These are phyloP conservation scores for Tolypeutes matacus DNA, from an alignment of 2,797 vertebrate species.

Conservation along the genomic window DNA sequence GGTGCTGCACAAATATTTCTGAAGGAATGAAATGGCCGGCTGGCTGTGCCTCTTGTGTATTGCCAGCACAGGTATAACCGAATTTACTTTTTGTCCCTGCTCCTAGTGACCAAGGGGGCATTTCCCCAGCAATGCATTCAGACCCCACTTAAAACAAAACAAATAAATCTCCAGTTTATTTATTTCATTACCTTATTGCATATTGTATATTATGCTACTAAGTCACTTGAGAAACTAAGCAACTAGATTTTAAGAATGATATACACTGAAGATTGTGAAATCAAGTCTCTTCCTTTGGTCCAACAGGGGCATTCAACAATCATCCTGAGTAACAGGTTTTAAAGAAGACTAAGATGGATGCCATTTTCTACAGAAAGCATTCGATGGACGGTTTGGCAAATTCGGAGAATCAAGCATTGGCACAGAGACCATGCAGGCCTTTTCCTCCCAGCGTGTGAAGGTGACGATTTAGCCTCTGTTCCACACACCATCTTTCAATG, in stretches of 20 bases:
- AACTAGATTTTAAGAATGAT: neutral
- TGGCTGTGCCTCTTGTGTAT: neutral
- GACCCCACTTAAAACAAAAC: neutral
- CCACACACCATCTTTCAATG: neutral
- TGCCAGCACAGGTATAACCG: neutral
- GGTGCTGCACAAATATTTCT: neutral
- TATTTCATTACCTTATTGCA: neutral
- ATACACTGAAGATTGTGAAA: constrained; percentile 35
- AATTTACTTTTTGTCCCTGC: neutral
- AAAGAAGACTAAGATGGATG: constrained; percentile 22
- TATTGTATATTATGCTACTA: neutral
- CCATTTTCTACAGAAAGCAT: neutral
- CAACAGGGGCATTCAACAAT: constrained; percentile 37
- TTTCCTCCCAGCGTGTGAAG: neutral
- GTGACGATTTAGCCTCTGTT: neutral
- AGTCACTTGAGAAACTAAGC: neutral
- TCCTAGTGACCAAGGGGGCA: neutral
- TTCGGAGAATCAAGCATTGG: neutral
- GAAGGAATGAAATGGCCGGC: neutral
- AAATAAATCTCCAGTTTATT: neutral
- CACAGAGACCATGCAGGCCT: neutral
- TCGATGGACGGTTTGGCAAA: neutral
- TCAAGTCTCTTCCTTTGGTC: constrained; percentile 29
- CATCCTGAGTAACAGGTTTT: neutral
- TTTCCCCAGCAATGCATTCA: neutral